Base-by-base conservation (phyloP, 2,797 vertebrate species). In the Molossus alvarezi region DNA sequence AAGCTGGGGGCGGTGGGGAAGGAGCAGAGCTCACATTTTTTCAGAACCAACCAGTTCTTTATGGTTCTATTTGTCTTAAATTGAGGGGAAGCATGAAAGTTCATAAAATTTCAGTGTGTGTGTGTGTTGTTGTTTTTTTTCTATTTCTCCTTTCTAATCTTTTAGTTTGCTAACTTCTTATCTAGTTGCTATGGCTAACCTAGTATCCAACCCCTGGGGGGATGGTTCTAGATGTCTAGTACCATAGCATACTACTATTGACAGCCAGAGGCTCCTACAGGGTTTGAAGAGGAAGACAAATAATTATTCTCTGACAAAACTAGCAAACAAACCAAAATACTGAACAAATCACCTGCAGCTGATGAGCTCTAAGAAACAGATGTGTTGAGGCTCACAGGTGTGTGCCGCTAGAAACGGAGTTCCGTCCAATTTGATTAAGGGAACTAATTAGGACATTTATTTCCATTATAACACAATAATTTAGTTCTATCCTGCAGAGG, bases 401-500 rank as follows among this genome's bases (percentile, higher is more conserved):
- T 67, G 20, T 67, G 23, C 0, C 48, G 10, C 37, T 75, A 3
- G 86, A 72, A 51, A 17, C 23, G 71, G 33, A 20, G n/a, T 79
- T 85, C n/a, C 14, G 64, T n/a, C 93, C 41, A 18, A 20, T 83
- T 88, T 80, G 51, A 33, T 93, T 96, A 94, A 83, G 45, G 60
- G 85, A 95, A 79, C 58, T 67, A 33, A 67, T 88, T 62, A 94
- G 25, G 71, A 96, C 53, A 96, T 95, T 96, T 97, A 92, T 95
- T 98, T 97, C 90, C 80, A 41, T 97, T 95, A 90, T 11, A 69
- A 94, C 71, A 91, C 53, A 55, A 72, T 96, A 92, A 97, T 96
- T 80, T 81, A 97, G 67, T 55, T 93, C 21, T n/a, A 37, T 45
- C 51, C 80, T 80, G 25, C n/a, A 20, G 94, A 92, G 94, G 37